Evolutionary conservation across 2,113 vertebrate genomes (phyloP).

Genomic region (Stomatorhinus ivindoensis): DNA sequence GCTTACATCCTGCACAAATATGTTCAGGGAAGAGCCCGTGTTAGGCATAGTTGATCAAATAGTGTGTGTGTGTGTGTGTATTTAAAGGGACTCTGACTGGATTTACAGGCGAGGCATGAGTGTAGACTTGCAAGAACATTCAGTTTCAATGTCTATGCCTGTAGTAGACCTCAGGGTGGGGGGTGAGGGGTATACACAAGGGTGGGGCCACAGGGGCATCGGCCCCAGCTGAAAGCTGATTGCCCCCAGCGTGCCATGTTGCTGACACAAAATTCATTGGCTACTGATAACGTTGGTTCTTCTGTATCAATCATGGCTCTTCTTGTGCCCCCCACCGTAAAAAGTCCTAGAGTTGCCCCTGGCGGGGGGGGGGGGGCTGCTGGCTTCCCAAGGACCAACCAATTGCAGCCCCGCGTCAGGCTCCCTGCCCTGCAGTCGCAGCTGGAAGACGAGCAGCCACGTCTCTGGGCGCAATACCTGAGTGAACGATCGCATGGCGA

Average conservation of each 20-base stretch:
- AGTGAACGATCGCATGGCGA: conserved; percentile 40
- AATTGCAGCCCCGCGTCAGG: not conserved
- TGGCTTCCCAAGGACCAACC: not conserved
- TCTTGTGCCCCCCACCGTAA: not conserved
- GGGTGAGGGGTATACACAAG: not conserved
- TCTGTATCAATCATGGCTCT: not conserved
- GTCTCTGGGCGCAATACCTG: conserved; percentile 22
- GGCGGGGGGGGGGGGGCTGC: not conserved
- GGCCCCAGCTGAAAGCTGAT: not conserved
- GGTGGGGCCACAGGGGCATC: not conserved
- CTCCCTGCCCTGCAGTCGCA: conserved; percentile 19
- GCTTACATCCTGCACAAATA: conserved; percentile 26
- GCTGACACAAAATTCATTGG: not conserved
- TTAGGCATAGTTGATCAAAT: conserved; percentile 24
- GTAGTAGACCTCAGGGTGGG: not conserved
- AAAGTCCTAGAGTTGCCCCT: not conserved
- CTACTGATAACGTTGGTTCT: not conserved
- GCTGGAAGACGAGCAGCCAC: conserved; percentile 16
- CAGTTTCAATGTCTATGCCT: not conserved
- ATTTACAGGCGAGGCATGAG: conserved; percentile 20
- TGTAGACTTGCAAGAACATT: not conserved
- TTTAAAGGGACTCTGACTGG: conserved; percentile 27
- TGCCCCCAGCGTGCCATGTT: not conserved
- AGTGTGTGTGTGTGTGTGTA: not conserved
- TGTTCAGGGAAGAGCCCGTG: conserved; percentile 35